Evolutionary conservation across 2,797 vertebrate species (phyloP), one percentile per base, ranked within the genome.

Genomic region (Falco novaeseelandiae): DNA sequence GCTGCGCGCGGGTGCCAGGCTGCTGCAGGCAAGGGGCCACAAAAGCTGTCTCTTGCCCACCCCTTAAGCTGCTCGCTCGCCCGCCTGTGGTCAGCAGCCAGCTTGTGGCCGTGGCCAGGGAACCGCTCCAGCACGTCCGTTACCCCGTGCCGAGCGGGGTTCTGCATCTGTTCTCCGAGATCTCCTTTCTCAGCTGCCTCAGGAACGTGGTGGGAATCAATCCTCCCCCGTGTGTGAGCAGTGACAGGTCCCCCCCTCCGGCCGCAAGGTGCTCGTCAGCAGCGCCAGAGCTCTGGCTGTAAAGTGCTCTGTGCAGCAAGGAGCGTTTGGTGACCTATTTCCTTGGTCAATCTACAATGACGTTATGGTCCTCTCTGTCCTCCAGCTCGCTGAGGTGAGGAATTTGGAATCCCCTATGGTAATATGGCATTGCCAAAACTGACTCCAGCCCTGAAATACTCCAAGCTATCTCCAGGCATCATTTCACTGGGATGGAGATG

Each of bases 81-180:
- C 42, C 29, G 44, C 40, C 32, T 32, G 46, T n/a, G 26, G 34
- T n/a, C 72, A 77, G 54, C 55, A 26, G 65, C 16, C 65, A 59
- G n/a, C 29, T 52, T 48, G 52, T 17, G 23, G 54, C 29, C 32
- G 6, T 0, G 12, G 36, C 46, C 58, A 49, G 30, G 2, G 21
- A 92, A 62, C 10, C 4, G 1, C 48, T 34, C 46, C 22, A 17
- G 29, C 0, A 2, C 0, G 1, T 44, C 54, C 0, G 0, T 62
- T 72, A 40, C 23, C 18, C 61, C 19, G 10, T 0, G 1, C 18
- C 2, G 1, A 66, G 57, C 13, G 30, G 61, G 12, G 27, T 23
- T 32, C 62, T 66, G 20, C 42, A 44, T 30, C 44, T 58, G 32
- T 22, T 66, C 44, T 66, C 49, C 0, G 5, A 71, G 36, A 51